Conservation (phyloP, 2,797 vertebrate genomes). For the Dendrocincla fuliginosa region DNA sequence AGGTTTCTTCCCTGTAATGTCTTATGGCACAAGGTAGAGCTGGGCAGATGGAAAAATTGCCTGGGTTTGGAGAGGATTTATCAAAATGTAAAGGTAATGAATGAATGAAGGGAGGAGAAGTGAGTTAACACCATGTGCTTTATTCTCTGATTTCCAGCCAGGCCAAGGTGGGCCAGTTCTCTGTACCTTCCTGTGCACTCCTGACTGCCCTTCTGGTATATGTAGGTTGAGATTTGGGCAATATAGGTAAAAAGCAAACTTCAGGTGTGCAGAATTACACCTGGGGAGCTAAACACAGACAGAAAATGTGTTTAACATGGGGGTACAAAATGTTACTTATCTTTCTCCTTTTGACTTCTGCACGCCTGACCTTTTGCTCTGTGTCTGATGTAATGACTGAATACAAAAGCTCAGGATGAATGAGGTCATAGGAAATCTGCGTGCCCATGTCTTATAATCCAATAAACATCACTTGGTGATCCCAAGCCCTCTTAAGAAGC, state of each 20-base stretch:
- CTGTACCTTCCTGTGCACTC: background rate
- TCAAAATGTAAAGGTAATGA: background rate
- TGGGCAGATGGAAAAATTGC: background rate
- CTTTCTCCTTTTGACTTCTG: constrained; percentile 48
- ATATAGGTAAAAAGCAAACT: background rate
- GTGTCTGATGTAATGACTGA: constrained; percentile 30
- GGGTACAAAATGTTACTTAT: background rate
- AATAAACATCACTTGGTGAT: constrained; percentile 60
- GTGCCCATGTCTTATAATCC: constrained; percentile 53
- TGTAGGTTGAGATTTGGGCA: background rate
- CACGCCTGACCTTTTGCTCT: constrained; percentile 50
- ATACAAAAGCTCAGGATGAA: constrained; percentile 14
- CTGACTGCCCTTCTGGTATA: background rate
- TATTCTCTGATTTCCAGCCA: background rate
- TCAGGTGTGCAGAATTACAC: background rate
- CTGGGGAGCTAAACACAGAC: background rate
- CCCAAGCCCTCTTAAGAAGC: constrained; percentile 54
- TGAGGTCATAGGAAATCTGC: constrained; percentile 66
- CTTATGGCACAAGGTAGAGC: background rate
- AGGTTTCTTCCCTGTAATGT: background rate
- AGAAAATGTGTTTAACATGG: constrained; percentile 3
- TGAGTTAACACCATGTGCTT: background rate
- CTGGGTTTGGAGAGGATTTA: background rate
- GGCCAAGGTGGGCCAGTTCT: background rate
- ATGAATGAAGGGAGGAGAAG: background rate